Evolutionary conservation across 2,113 vertebrate genomes (phyloP).

Genomic region (Amia ocellicauda): DNA sequence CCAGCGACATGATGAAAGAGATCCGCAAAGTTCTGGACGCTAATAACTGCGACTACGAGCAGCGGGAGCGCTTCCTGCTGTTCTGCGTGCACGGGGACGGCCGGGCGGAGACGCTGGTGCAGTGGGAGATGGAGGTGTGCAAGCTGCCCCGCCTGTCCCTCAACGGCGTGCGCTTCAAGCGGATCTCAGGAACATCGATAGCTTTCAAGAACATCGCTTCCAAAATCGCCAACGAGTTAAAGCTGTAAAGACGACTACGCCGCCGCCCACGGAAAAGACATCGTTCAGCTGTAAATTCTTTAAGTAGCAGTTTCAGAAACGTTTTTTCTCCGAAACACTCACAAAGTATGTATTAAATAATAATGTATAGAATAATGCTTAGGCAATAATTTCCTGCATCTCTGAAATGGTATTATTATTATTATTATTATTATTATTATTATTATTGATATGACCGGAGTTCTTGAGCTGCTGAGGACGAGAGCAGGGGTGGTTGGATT

Average conservation of each 20-base stretch:
- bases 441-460: slow-evolving; percentile 28
- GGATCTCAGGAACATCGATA: slow-evolving; percentile 97
- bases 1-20: slow-evolving; percentile 93
- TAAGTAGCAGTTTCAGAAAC: slow-evolving; percentile 80
- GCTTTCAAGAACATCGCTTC: slow-evolving; percentile 99
- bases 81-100: slow-evolving; percentile 93
- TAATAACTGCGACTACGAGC: slow-evolving; percentile 97
- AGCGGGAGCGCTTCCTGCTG: slow-evolving; percentile 93
- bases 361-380: slow-evolving; percentile 86
- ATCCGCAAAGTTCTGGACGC: slow-evolving; percentile 94
- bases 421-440: slow-evolving; percentile 72
- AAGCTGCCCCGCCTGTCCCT: slow-evolving; percentile 97
- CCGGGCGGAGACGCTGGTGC: slow-evolving; percentile 86
- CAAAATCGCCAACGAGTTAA: slow-evolving; percentile 98
- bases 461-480: slow-evolving; percentile 60
- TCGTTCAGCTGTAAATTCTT: slow-evolving; percentile 88
- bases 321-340: slow-evolving; percentile 67
- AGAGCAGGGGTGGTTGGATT: slow-evolving; percentile 64
- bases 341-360: slow-evolving; percentile 76
- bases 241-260: slow-evolving; percentile 75
- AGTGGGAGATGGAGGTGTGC: slow-evolving; percentile 99
- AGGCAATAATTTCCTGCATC: slow-evolving; percentile 94
- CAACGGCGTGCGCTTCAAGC: slow-evolving; percentile 95
- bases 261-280: slow-evolving; percentile 43
- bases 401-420: slow-evolving; percentile 81